These are phyloP conservation scores for Eciton burchellii DNA, from an alignment of 1,140 invertebrate genomes.

Conservation along the genomic window DNA sequence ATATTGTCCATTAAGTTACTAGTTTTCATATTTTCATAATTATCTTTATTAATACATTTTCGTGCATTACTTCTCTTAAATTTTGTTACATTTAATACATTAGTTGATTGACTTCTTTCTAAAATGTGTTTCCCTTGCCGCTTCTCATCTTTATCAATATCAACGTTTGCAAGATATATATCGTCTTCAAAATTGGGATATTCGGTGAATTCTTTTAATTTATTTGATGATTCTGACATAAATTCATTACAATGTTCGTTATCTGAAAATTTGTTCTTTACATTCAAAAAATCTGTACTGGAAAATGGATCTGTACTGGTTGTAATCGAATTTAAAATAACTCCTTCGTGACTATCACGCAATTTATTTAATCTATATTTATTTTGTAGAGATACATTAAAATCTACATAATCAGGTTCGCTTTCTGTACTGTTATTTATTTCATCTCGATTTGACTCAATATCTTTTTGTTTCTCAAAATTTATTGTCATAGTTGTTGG, in stretches of 20 bases:
- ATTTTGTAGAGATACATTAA: neutral
- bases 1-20: neutral
- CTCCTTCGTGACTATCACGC: neutral
- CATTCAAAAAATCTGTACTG: conserved; percentile 60
- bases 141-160: conserved; percentile 39
- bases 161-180: conserved; percentile 55
- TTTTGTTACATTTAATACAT: neutral
- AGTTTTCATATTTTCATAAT: neutral
- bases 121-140: neutral
- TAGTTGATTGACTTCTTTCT: conserved; percentile 28
- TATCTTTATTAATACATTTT: conserved; percentile 14
- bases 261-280: neutral
- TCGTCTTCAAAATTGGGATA: conserved; percentile 46
- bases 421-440: neutral
- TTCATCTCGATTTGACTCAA: conserved; percentile 1
- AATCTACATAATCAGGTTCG: conserved; percentile 1
- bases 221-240: neutral
- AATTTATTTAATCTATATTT: conserved; percentile 27
- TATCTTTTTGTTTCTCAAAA: conserved; percentile 15
- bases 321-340: conserved; percentile 50
- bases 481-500: conserved; percentile 14
- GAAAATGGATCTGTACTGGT: no score
- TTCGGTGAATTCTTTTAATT: neutral
- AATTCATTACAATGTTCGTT: neutral
- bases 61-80: neutral